Evolutionary conservation across 2,888 invertebrate species (phyloP).

Genomic region (Eristalinus sepulchralis): DNA sequence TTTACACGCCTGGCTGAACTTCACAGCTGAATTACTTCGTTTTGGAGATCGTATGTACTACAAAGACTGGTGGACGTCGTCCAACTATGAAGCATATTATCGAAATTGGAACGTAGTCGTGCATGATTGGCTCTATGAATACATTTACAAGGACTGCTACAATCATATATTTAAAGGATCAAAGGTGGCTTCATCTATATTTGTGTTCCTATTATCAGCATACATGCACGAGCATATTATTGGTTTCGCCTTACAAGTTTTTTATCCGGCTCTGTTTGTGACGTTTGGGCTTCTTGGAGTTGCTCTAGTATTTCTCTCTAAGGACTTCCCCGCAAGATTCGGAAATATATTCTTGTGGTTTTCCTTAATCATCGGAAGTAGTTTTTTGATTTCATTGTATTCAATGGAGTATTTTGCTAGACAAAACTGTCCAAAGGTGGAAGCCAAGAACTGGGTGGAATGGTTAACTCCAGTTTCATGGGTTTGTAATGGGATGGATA

Average conservation of each 20-base stretch:
- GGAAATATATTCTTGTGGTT: constrained; percentile 95
- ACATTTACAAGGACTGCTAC: constrained; percentile 90
- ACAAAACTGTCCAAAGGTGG: constrained; percentile 75
- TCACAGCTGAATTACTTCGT: constrained; percentile 92
- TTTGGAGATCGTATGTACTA: constrained; percentile 94
- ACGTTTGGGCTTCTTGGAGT: constrained; percentile 87
- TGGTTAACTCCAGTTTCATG: constrained; percentile 82
- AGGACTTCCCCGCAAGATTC: constrained; percentile 81
- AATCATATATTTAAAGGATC: constrained; percentile 81
- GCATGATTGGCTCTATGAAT: constrained; percentile 95
- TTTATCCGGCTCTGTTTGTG: constrained; percentile 92
- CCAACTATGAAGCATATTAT: constrained; percentile 91
- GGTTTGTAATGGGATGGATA: constrained; percentile 77
- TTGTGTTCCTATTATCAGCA: constrained; percentile 91
- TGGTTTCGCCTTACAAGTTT: constrained; percentile 89
- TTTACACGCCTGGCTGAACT: constrained; percentile 95
- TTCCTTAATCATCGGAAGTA: constrained; percentile 88
- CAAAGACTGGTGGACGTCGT: constrained; percentile 97
- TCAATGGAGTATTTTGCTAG: constrained; percentile 86
- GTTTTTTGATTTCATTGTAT: constrained; percentile 85
- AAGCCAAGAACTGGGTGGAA: constrained; percentile 74
- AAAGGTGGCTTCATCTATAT: constrained; percentile 82
- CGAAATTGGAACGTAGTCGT: constrained; percentile 98
- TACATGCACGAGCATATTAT: constrained; percentile 94
- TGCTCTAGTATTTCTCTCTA: constrained; percentile 83